A percentile compares a stretch with the other conserved stretches of the same genome.
phyloP scores from a whole-genome alignment of 2,113 vertebrate species.

The Tricholaema leucomelas region DNA sequence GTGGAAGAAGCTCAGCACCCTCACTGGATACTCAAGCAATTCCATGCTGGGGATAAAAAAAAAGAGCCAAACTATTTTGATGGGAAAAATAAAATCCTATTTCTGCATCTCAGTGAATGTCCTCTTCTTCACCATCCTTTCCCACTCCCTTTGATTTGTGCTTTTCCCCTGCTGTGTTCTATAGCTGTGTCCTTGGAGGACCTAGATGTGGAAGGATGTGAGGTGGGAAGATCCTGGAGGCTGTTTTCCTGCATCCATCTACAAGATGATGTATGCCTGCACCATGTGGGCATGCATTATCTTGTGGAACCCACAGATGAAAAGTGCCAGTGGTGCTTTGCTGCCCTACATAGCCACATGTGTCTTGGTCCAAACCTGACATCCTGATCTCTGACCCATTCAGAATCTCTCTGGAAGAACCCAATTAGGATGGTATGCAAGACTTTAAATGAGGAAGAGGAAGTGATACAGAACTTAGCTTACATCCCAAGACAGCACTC shows the following conservation, averaged over 20 bases:
- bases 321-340: neutral
- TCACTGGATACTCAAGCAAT: neutral
- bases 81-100: neutral
- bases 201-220: neutral
- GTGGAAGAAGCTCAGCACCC: neutral
- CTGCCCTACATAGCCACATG: neutral
- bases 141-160: neutral
- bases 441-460: neutral
- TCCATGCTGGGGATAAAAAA: neutral
- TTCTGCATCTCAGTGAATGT: neutral
- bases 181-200: neutral
- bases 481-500: neutral
- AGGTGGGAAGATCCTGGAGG: neutral
- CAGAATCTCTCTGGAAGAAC: neutral
- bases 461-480: neutral
- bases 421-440: neutral
- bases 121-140: neutral
- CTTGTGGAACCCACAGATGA: neutral
- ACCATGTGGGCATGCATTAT: no score
- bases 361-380: neutral
- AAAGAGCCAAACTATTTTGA: neutral
- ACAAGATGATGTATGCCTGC: neutral
- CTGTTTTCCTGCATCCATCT: neutral
- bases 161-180: neutral
- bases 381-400: rapidly evolving